These are phyloP conservation scores for Ophioderma brevispina DNA, from an alignment of 35 echinoderm and acorn worm genomes.

Conservation along the genomic window DNA sequence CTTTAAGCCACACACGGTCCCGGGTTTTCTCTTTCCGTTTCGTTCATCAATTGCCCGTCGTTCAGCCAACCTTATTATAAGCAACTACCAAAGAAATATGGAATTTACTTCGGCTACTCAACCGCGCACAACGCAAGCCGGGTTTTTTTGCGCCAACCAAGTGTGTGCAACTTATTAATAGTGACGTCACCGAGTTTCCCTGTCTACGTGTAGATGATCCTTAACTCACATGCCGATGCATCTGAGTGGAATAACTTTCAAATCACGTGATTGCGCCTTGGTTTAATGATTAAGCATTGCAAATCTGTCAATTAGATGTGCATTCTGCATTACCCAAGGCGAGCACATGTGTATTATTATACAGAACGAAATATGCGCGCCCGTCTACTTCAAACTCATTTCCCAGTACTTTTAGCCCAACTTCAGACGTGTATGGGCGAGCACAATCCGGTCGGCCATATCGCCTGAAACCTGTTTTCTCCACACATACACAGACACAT, in stretches of 20 bases:
- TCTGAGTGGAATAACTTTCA: neutral
- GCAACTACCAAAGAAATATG: neutral
- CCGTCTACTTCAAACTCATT: too few species aligned
- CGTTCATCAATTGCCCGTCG: neutral
- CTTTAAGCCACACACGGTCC: neutral
- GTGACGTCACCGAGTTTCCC: neutral
- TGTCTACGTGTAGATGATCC: neutral
- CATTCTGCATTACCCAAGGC: neutral
- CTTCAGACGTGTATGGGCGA: too few species aligned
- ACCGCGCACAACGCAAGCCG: conserved; percentile 6
- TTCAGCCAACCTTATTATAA: neutral
- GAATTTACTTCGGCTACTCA: neutral
- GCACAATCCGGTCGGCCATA: too few species aligned
- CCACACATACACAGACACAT: too few species aligned
- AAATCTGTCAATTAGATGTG: neutral
- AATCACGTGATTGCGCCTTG: neutral
- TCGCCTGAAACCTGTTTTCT: neutral
- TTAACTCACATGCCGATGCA: neutral
- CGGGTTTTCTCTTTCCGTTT: neutral
- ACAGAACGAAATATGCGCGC: too few species aligned
- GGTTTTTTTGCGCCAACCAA: neutral
- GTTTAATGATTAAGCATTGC: neutral
- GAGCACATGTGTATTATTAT: too few species aligned
- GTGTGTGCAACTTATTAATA: neutral
- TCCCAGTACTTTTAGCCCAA: too few species aligned